phyloP scores from a whole-genome alignment of 2,113 vertebrate species.

The Pygoscelis antarcticus region DNA sequence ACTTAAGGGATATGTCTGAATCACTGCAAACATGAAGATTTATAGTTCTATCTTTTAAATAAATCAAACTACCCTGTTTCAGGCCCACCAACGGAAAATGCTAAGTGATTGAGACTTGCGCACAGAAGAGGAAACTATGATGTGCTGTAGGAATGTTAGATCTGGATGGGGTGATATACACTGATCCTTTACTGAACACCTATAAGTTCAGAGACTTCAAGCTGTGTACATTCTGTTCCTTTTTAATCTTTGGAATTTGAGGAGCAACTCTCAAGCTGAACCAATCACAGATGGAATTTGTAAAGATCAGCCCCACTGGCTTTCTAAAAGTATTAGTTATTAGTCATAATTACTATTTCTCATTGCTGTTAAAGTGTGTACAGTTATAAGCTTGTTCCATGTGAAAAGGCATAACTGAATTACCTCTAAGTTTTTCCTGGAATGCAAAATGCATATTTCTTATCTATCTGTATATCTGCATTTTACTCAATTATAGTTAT shows the following conservation, averaged over 20 bases:
- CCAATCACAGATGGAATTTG: neutral
- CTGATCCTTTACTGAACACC: neutral
- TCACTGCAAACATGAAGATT: neutral
- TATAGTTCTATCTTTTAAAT: neutral
- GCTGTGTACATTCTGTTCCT: neutral
- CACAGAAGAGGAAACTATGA: neutral
- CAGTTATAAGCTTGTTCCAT: neutral
- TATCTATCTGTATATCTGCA: neutral
- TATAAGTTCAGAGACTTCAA: neutral
- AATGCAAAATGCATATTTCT: neutral
- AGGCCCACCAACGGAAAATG: neutral
- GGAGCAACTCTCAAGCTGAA: neutral
- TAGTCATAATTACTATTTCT: neutral
- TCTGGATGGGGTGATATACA: neutral
- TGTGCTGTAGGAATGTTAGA: neutral
- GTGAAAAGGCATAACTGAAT: neutral
- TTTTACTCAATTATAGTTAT: neutral
- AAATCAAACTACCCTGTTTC: neutral
- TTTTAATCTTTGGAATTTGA: neutral
- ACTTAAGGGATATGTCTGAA: neutral
- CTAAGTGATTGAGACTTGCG: neutral
- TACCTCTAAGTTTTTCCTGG: neutral
- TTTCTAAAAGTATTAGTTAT: neutral
- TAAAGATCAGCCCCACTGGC: neutral
- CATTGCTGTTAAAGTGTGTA: neutral